Evolutionary conservation across 1,140 invertebrate genomes (phyloP).

Genomic region (Paracyclopina nana): DNA sequence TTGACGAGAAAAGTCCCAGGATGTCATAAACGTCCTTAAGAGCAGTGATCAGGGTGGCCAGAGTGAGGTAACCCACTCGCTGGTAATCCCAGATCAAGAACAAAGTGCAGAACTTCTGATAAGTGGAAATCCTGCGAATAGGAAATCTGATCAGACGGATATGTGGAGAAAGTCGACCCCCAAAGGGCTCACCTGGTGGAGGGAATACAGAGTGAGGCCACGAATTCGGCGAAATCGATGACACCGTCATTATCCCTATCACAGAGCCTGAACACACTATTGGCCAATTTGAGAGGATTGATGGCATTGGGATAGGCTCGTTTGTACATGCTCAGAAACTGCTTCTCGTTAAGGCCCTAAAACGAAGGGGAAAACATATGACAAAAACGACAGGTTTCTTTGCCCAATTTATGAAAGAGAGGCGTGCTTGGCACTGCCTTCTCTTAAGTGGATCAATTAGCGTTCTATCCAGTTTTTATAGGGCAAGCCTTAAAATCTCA

Average conservation of each 20-base stretch:
- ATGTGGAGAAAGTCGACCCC: too few species aligned
- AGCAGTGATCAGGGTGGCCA: not conserved
- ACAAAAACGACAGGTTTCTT: too few species aligned
- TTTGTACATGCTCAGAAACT: constrained; percentile 2
- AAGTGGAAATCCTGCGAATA: not conserved
- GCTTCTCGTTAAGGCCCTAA: too few species aligned
- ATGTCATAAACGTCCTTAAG: not conserved
- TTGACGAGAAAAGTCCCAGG: not conserved
- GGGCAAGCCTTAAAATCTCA: too few species aligned
- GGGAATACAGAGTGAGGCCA: not conserved
- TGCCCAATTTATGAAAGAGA: too few species aligned
- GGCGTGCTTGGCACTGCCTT: too few species aligned
- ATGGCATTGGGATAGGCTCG: not conserved
- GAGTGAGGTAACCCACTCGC: not conserved
- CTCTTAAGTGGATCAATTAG: too few species aligned
- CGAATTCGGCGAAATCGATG: not conserved
- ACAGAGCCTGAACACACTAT: not conserved
- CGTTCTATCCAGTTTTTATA: too few species aligned
- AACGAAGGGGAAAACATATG: too few species aligned
- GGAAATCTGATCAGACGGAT: too few species aligned
- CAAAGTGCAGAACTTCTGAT: not conserved
- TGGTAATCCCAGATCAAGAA: not conserved
- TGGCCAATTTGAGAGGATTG: not conserved
- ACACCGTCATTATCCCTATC: not conserved
- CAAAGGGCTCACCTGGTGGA: not conserved